These are phyloP conservation scores for Lasioglossum marginatum DNA, from an alignment of 2,888 invertebrate genomes.

Conservation along the genomic window DNA sequence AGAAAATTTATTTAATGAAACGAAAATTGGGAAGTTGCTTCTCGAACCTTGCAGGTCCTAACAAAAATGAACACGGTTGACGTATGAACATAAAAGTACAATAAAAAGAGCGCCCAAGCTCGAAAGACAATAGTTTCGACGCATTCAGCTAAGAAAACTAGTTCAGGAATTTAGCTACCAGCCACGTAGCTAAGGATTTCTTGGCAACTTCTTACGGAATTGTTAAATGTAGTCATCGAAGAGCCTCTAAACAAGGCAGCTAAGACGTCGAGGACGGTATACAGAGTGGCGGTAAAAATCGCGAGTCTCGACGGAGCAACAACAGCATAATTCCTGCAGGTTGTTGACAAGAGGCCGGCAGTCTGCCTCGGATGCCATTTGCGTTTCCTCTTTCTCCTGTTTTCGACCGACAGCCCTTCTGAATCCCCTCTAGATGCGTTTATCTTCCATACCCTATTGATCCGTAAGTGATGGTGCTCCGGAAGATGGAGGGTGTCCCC, in stretches of 20 bases:
- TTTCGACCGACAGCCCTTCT: constrained; percentile 52
- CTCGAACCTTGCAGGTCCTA: not conserved
- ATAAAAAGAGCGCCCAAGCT: not conserved
- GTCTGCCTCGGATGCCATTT: constrained; percentile 55
- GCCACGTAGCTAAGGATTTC: not conserved
- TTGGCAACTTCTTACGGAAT: not conserved
- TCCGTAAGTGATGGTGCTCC: constrained; percentile 81
- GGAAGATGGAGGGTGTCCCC: constrained; percentile 73
- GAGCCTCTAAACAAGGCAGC: not conserved
- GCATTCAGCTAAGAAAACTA: not conserved
- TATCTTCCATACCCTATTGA: constrained; percentile 83
- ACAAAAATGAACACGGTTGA: no score
- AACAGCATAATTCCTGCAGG: constrained; percentile 31
- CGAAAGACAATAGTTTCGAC: not conserved
- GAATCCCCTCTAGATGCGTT: constrained; percentile 76
- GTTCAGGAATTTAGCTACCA: not conserved
- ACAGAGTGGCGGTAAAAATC: not conserved
- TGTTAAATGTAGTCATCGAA: not conserved
- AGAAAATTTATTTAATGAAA: not conserved
- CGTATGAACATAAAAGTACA: no score
- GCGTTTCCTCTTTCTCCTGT: constrained; percentile 62
- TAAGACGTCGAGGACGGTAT: not conserved
- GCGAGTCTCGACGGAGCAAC: constrained; percentile 14
- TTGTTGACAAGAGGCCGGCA: constrained; percentile 54
- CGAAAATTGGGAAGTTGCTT: not conserved